Base-by-base conservation (phyloP, 1,140 invertebrate species). In the Trinorchestia longiramus region DNA sequence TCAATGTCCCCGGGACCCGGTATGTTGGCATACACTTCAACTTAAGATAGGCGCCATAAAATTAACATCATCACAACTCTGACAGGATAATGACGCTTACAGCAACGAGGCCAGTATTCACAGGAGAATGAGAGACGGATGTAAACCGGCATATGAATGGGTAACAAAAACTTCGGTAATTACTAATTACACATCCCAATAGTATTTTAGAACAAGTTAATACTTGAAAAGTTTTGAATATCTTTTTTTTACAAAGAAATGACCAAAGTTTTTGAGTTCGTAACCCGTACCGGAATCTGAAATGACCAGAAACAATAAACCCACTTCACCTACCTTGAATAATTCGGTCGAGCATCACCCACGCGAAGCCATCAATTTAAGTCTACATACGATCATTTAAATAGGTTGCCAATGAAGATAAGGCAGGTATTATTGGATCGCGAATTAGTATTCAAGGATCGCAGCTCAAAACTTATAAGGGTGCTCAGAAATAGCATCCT, bases 1-100 rank as follows among this genome's bases (percentile, higher is more conserved):
- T 90, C 88, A 90, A 90, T 90, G 88, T 90, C 88, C 42, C 88
- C 11, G n/a, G 41, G 88, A 90, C 62, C 62, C 28, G 41, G 88
- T 36, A 36, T 42, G 88, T 43, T 42, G n/a, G 88, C 88, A 90
- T 90, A 43, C 88, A 90, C 88, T 90, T 90, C 88, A 28, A 90
- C 88, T 90, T 90, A 41, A 90, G 43, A 90, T 90, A 28, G 88
- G 43, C 28, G n/a, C 28, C 88, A 90, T 90, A 43, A 42, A 90
- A 3, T 42, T 42, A 3, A 41, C 41, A 90, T 90, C 88, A 90
- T 90, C 8, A 43, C 88, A 90, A 42, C 88, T 42, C n/a, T 42
- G 88, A 42, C 88, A 90, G 88, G 88, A 90, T 90, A 43, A 90
- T 90, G 88, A 41, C 6, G 28, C 4, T 42, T 4, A 11, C 3